These are phyloP conservation scores for Sebastes schlegelii DNA, from an alignment of 2,113 vertebrate genomes.

Conservation along the genomic window DNA sequence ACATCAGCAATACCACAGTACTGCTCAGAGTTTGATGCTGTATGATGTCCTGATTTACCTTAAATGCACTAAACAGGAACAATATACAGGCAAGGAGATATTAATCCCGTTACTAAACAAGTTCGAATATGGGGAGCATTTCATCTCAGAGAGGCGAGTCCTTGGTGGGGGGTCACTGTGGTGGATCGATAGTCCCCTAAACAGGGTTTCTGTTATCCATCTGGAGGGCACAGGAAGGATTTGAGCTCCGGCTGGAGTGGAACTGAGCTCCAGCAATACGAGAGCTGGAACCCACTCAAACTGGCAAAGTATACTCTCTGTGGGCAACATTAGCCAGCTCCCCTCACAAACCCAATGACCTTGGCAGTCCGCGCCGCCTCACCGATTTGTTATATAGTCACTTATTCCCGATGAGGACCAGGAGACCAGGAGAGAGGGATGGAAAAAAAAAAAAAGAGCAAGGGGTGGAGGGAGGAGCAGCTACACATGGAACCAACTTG, in stretches of 20 bases:
- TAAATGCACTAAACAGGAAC: background rate
- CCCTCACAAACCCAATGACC: slow-evolving; percentile 79
- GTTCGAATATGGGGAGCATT: slow-evolving; percentile 5
- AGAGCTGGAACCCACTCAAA: slow-evolving; percentile 71
- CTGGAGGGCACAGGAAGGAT: slow-evolving; percentile 73
- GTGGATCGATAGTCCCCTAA: slow-evolving; percentile 57
- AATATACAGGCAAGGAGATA: background rate
- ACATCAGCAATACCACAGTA: background rate
- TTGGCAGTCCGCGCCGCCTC: slow-evolving; percentile 60
- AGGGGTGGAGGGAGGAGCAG: background rate
- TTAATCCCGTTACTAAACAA: background rate
- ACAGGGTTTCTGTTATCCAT: slow-evolving; percentile 65
- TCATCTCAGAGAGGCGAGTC: slow-evolving; percentile 28
- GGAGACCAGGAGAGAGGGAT: slow-evolving; percentile 49
- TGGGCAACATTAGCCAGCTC: slow-evolving; percentile 74
- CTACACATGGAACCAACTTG: slow-evolving; percentile 71
- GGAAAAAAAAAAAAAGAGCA: slow-evolving; percentile 24
- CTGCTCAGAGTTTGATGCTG: background rate
- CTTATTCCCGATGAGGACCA: slow-evolving; percentile 73
- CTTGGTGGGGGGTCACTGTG: slow-evolving; percentile 33
- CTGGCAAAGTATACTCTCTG: slow-evolving; percentile 71
- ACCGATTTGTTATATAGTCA: slow-evolving; percentile 73
- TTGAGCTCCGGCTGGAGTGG: slow-evolving; percentile 60
- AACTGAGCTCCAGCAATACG: slow-evolving; percentile 65
- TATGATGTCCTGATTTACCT: slow-evolving; percentile 11